Evolutionary conservation across 2,113 vertebrate species (phyloP), one percentile per base, ranked within the genome.

Genomic region (Ctenomys sociabilis): DNA sequence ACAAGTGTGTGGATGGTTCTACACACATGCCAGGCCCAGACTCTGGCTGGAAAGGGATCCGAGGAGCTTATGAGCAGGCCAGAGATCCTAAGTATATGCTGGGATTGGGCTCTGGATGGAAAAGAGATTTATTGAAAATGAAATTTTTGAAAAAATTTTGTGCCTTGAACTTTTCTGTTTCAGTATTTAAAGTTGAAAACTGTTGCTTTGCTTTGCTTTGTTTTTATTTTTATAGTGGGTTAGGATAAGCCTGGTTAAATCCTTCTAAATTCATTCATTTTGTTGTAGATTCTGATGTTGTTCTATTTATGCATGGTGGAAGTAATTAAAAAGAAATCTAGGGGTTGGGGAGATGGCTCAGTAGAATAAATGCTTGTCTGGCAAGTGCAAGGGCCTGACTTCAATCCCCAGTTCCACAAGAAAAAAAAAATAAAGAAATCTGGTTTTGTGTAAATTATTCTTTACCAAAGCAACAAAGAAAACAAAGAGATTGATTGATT

Each of bases 81-180:
- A 11, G 12, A 49, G 49, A 11, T 11, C 49, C 49, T 11, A 49
- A 8, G 6, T 49, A 10, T 11, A 49, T 49, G 49, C 49, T 49
- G 49, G n/a, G n/a, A n/a, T n/a, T n/a, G n/a, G n/a, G n/a, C n/a
- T n/a, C 49, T 49, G 49, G 49, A 8, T 49, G 9, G 49, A 49
- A 49, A 49, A 11, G 49, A 49, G 9, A 86, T 85, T 93, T 70
- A 64, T 35, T 95, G 30, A 57, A 16, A 91, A 28, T 54, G 72
- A 45, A 28, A n/a, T 35, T 22, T 75, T 75, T 43, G 24, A 43
- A 35, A 35, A 68, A 30, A 2, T 35, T 35, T 64, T 90, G 92
- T 72, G 28, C 78, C 37, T 93, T 14, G 90, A 92, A 95, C 85
- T 70, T 73, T 70, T 92, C 93, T 91, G 75, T 94, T 91, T 90